These are phyloP conservation scores for Chanos chanos DNA, from an alignment of 2,797 vertebrate species.

Conservation along the genomic window DNA sequence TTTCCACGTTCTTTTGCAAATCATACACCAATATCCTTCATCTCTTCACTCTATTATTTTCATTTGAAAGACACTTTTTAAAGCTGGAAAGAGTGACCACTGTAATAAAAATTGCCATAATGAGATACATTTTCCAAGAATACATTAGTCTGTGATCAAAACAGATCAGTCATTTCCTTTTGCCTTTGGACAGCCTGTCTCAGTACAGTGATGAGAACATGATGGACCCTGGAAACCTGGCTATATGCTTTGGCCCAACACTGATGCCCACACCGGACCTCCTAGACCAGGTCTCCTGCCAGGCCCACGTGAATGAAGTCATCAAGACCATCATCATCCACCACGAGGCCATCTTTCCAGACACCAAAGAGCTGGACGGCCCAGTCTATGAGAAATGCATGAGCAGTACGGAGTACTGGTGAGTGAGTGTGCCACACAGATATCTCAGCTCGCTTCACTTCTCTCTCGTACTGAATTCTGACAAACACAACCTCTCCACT, in stretches of 20 bases:
- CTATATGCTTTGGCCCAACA: slow-evolving; percentile 97
- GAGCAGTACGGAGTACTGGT: slow-evolving; percentile 98
- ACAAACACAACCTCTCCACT: neutral
- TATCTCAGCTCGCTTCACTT: too few species aligned
- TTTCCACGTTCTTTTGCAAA: neutral
- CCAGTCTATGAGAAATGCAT: slow-evolving; percentile 98
- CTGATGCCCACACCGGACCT: slow-evolving; percentile 95
- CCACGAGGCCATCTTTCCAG: slow-evolving; percentile 95
- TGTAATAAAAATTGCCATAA: too few species aligned
- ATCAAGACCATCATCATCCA: slow-evolving; percentile 98
- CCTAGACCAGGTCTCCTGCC: slow-evolving; percentile 96
- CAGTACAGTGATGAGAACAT: slow-evolving; percentile 99
- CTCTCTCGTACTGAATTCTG: slow-evolving; percentile 22
- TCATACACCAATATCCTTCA: neutral
- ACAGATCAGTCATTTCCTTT: too few species aligned
- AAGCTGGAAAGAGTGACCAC: too few species aligned
- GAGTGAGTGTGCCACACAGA: slow-evolving; percentile 61
- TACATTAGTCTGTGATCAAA: too few species aligned
- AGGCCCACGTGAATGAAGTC: slow-evolving; percentile 97
- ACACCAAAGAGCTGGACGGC: slow-evolving; percentile 92
- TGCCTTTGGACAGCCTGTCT: slow-evolving; percentile 75
- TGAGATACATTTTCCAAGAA: too few species aligned
- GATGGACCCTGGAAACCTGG: slow-evolving; percentile 98
- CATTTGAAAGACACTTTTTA: too few species aligned
- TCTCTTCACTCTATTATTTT: neutral